Evolutionary conservation across 2,888 invertebrate genomes (phyloP).

Genomic region (Andrena haemorrhoa): DNA sequence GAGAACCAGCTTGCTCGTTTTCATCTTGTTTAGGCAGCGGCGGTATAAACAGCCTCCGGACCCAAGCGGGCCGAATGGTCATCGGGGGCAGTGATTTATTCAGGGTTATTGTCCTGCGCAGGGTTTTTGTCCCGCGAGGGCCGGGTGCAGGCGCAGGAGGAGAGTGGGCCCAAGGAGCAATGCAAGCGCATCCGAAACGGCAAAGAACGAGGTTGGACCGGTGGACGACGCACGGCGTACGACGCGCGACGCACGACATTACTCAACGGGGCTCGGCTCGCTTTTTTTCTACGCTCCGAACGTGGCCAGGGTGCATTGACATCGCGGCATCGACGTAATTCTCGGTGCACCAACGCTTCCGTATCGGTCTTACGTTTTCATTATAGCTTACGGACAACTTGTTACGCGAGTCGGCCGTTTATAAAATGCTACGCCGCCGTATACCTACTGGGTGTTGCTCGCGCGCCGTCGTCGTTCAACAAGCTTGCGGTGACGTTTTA

Average conservation of each 20-base stretch:
- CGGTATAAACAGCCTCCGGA: constrained; percentile 54
- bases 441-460: constrained; percentile 13
- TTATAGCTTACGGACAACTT: constrained; percentile 44
- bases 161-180: constrained; percentile 8
- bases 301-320: constrained; percentile 59
- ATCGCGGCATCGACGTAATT: constrained; percentile 55
- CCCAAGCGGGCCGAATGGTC: constrained; percentile 60
- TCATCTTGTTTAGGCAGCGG: constrained; percentile 69
- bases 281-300: constrained; percentile 64
- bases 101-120: constrained; percentile 80
- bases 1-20: constrained; percentile 57
- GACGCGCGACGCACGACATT: constrained; percentile 50
- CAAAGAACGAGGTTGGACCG: constrained; percentile 68
- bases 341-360: constrained; percentile 52
- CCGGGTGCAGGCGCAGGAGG: constrained; percentile 35
- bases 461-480: constrained; percentile 6
- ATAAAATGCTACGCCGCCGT: constrained; percentile 25
- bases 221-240: constrained; percentile 20
- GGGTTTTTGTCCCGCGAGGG: constrained; percentile 74
- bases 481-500: not conserved
- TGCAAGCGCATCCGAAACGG: constrained; percentile 57
- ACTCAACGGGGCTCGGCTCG: constrained; percentile 47
- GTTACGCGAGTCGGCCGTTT: constrained; percentile 49
- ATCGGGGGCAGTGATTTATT: constrained; percentile 77
- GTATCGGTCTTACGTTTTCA: constrained; percentile 56